phyloP scores from a whole-genome alignment of 2,113 vertebrate genomes.

The Egretta garzetta region DNA sequence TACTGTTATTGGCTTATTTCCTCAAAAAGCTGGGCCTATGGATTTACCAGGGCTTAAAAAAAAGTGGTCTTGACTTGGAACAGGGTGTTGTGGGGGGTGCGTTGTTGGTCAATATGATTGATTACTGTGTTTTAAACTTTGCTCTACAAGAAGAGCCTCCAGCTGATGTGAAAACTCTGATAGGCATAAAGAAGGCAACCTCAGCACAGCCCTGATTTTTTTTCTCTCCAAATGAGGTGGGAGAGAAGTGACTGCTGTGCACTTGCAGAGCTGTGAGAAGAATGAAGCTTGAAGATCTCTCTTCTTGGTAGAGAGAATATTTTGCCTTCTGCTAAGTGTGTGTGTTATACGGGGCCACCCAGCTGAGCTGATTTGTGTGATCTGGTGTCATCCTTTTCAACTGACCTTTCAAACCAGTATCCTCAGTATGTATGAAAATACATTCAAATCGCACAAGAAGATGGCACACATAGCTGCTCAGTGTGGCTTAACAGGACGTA shows the following conservation, averaged over 20 bases:
- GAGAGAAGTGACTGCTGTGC: neutral
- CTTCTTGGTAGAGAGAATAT: neutral
- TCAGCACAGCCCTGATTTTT: too few species aligned
- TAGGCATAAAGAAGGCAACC: neutral
- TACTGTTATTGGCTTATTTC: neutral
- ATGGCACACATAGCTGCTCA: neutral
- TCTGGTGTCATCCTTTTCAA: neutral
- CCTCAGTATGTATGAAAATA: neutral
- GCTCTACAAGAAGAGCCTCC: neutral
- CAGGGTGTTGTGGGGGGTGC: too few species aligned
- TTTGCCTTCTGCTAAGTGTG: neutral
- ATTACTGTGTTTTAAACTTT: neutral
- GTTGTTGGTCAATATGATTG: neutral
- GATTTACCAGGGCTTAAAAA: neutral
- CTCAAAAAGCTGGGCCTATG: rapidly evolving
- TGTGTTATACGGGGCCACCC: neutral
- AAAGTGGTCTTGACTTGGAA: neutral
- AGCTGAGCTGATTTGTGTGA: neutral
- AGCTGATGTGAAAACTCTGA: neutral
- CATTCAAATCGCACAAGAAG: neutral
- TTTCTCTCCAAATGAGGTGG: neutral
- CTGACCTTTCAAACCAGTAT: neutral
- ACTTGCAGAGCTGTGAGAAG: neutral
- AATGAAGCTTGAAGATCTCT: neutral
- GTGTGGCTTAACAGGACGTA: neutral